A percentile compares a stretch with the other conserved stretches of the same genome.
Evolutionary conservation across 1,140 invertebrate species (phyloP).

Genomic region (Triops cancriformis): DNA sequence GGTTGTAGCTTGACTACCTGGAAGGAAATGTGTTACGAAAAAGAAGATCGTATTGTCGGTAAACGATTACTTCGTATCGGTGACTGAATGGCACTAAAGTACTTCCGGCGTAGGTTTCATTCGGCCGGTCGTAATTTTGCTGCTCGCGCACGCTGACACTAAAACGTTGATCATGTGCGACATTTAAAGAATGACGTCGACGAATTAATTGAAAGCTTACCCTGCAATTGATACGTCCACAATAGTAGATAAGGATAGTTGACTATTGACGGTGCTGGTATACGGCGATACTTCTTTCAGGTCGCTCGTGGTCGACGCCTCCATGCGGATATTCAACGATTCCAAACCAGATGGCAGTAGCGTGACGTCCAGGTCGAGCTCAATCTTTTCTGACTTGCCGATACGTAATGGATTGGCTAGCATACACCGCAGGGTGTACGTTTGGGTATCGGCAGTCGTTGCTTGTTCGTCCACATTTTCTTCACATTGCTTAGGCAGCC

Average conservation of each 20-base stretch:
- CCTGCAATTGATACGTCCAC: conserved; percentile 14
- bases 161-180: not conserved
- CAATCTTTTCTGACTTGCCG: not conserved
- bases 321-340: not conserved
- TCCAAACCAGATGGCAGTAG: not conserved
- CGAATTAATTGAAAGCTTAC: not conserved
- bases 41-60: not conserved
- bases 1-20: conserved; percentile 15
- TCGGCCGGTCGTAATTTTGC: conserved; percentile 11
- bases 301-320: conserved; percentile 15
- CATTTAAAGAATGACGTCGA: no score
- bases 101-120: conserved; percentile 18
- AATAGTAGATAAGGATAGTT: not conserved
- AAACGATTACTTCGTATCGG: conserved; percentile 18
- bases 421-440: not conserved
- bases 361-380: conserved; percentile 2
- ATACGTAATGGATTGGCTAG: not conserved
- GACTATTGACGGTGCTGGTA: not conserved
- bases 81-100: not conserved
- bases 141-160: conserved; percentile 13
- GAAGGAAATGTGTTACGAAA: not conserved
- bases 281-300: not conserved
- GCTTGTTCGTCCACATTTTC: not conserved
- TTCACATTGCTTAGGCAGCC: conserved; percentile 23
- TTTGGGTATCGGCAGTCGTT: not conserved